phyloP scores from a whole-genome alignment of 2,797 vertebrate genomes.

The Esox lucius region DNA sequence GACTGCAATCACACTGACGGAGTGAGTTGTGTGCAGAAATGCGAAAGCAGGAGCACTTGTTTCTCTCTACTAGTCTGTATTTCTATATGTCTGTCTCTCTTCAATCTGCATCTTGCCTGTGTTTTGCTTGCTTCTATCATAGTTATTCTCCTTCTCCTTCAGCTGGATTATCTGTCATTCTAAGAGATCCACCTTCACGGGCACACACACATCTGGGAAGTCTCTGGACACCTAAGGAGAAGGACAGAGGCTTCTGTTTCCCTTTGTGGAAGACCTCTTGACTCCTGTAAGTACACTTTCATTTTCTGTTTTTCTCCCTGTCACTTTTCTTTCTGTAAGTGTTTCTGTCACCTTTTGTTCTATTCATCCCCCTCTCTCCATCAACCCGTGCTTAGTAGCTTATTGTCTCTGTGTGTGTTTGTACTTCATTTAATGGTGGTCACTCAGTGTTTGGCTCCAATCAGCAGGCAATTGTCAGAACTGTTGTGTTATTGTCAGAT shows the following conservation, averaged over 20 bases:
- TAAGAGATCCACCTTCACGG: constrained; percentile 16
- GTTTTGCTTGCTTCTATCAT: constrained; percentile 28
- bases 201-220: constrained; percentile 36
- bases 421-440: not conserved
- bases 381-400: constrained; percentile 12
- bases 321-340: not conserved
- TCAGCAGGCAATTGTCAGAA: not conserved
- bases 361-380: not conserved
- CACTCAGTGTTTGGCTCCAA: not conserved
- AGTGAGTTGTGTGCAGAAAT: not conserved
- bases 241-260: constrained; percentile 39
- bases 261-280: constrained; percentile 53
- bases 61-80: not conserved
- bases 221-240: constrained; percentile 32
- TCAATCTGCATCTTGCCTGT: not conserved
- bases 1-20: constrained; percentile 1
- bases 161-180: constrained; percentile 52
- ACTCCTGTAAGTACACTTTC: constrained; percentile 60
- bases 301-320: constrained; percentile 2
- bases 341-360: too few species aligned
- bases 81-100: constrained; percentile 23
- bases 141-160: constrained; percentile 25
- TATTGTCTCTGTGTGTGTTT: not conserved
- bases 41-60: not conserved
- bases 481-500: not conserved